These are phyloP conservation scores for Synodontis membranacea DNA, from an alignment of 2,113 vertebrate species.

Conservation along the genomic window DNA sequence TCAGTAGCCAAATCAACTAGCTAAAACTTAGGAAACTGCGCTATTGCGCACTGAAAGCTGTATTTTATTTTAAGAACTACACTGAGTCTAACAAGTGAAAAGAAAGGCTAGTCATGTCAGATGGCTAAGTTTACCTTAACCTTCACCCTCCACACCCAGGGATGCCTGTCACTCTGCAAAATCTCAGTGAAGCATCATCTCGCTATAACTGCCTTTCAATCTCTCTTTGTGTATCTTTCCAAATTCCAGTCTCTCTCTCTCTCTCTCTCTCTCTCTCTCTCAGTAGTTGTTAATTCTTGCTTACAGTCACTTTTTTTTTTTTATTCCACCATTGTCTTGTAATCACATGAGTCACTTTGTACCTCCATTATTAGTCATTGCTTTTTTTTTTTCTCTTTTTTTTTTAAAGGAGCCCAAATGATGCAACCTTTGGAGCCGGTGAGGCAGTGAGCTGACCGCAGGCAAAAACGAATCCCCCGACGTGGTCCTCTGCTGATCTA, in stretches of 20 bases:
- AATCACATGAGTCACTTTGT: slow-evolving; percentile 48
- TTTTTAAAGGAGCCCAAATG: slow-evolving; percentile 40
- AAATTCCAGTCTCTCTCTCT: background rate
- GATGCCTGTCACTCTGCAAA: background rate
- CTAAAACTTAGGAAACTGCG: background rate
- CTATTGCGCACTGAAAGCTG: background rate
- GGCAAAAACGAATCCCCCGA: slow-evolving; percentile 50
- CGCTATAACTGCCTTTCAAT: background rate
- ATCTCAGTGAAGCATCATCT: background rate
- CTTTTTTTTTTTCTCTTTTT: too few relatives aligned
- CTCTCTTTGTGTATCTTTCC: background rate
- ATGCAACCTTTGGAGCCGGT: slow-evolving; percentile 48
- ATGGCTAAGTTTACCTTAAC: slow-evolving; percentile 46
- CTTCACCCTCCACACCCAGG: background rate
- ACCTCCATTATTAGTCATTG: slow-evolving; percentile 49
- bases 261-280: background rate
- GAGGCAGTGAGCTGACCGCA: slow-evolving; percentile 41
- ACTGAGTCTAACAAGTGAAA: background rate
- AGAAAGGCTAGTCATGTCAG: background rate
- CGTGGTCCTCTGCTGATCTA: slow-evolving; percentile 48
- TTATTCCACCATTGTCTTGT: slow-evolving; percentile 46
- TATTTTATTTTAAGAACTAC: background rate
- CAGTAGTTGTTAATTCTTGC: slow-evolving; percentile 30
- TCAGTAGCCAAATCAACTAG: background rate
- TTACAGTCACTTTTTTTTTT: slow-evolving; percentile 40